These are phyloP conservation scores for Bimastos eiseni DNA, from an alignment of 2,888 invertebrate genomes.

Conservation along the genomic window DNA sequence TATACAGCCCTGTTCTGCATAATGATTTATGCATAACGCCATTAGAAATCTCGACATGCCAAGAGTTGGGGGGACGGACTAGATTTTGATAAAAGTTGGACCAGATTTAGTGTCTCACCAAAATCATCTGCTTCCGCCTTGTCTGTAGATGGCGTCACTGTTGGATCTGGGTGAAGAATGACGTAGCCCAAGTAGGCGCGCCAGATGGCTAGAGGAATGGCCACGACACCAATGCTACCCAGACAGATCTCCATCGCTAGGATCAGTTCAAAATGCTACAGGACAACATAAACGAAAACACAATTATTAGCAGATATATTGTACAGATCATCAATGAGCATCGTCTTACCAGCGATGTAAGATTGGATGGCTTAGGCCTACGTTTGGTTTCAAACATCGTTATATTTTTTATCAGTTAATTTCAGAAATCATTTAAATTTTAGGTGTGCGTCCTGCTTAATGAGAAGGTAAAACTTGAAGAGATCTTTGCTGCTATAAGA, in stretches of 20 bases:
- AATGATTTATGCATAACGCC: too few species aligned
- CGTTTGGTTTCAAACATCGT: too few species aligned
- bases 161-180: background rate
- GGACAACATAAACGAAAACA: background rate
- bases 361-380: too few species aligned
- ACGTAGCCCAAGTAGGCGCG: background rate
- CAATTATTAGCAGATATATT: background rate
- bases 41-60: too few species aligned
- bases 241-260: constrained; percentile 1
- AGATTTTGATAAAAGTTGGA: background rate
- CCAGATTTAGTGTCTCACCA: background rate
- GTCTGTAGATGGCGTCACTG: background rate
- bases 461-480: too few species aligned
- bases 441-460: too few species aligned
- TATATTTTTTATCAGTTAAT: too few species aligned
- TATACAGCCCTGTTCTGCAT: too few species aligned
- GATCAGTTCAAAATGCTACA: background rate
- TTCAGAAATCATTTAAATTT: too few species aligned
- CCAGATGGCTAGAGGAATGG: background rate
- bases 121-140: background rate
- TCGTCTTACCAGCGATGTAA: too few species aligned
- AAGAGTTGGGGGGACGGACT: too few species aligned
- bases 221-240: background rate
- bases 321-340: background rate
- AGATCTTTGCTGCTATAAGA: too few species aligned